Percentiles rank a stretch among this genome's conserved stretches.
These are phyloP conservation scores for Lampropteryx suffumata DNA, from an alignment of 2,888 invertebrate species.

Conservation along the genomic window DNA sequence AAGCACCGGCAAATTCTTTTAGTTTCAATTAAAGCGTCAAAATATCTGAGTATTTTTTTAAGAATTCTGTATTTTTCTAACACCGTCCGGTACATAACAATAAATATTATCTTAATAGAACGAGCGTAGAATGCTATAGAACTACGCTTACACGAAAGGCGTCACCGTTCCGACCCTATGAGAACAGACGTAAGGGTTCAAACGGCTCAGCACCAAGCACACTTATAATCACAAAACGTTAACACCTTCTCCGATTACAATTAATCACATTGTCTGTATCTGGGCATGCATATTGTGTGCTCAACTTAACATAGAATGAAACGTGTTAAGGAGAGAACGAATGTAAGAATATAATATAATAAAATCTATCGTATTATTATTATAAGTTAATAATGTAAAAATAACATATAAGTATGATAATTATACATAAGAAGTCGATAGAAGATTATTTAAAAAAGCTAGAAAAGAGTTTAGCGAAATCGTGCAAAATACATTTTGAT, in stretches of 20 bases:
- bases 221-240: slow-evolving; percentile 34
- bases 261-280: slow-evolving; percentile 41
- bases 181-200: neutral
- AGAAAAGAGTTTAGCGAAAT: too few species aligned
- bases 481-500: too few species aligned
- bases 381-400: too few species aligned
- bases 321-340: slow-evolving; percentile 20
- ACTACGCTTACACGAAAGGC: slow-evolving; percentile 25
- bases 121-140: slow-evolving; percentile 49
- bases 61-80: slow-evolving; percentile 26
- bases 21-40: too few species aligned
- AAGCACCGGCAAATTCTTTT: too few species aligned
- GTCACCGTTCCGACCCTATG: slow-evolving; percentile 15
- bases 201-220: slow-evolving; percentile 25
- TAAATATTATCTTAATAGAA: slow-evolving; percentile 43
- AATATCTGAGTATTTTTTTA: too few species aligned
- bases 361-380: too few species aligned
- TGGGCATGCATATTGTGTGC: slow-evolving; percentile 66
- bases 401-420: too few species aligned
- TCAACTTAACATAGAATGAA: slow-evolving; percentile 28
- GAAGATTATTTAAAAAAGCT: too few species aligned
- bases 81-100: slow-evolving; percentile 53
- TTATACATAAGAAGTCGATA: too few species aligned
- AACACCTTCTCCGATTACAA: slow-evolving; percentile 33
- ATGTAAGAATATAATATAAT: too few species aligned